Conservation (phyloP, 1,140 invertebrate genomes). For the Riptortus pedestris region DNA sequence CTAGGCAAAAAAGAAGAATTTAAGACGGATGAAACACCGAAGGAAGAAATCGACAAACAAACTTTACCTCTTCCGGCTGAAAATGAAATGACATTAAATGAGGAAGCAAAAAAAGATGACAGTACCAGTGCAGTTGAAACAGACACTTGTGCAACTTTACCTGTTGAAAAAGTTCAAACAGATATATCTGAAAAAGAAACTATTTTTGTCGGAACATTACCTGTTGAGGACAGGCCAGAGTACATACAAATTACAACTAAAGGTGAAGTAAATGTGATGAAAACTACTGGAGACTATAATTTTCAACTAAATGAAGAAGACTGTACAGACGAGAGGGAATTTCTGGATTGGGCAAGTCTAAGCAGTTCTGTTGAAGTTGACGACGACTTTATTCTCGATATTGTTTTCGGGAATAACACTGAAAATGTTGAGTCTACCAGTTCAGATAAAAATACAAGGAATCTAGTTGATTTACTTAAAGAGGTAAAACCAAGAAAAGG, state of each 20-base stretch:
- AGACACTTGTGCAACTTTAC: no score
- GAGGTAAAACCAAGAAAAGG: conserved; percentile 1
- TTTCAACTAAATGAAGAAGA: background rate
- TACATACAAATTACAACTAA: background rate
- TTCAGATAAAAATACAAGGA: background rate
- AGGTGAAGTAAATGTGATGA: background rate
- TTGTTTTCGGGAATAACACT: background rate
- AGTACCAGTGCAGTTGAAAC: background rate
- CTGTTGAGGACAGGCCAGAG: background rate
- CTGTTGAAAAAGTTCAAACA: no score
- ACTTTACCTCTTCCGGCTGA: no score
- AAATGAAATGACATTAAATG: background rate
- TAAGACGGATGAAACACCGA: background rate
- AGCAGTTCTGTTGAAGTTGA: background rate
- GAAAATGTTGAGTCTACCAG: background rate
- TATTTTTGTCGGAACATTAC: background rate
- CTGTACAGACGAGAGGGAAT: background rate
- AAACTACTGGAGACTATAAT: background rate
- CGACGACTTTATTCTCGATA: background rate
- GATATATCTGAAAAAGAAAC: background rate
- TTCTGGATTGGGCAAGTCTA: background rate
- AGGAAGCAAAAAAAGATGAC: background rate
- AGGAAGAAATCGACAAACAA: background rate
- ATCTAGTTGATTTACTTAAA: background rate
- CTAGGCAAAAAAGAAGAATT: background rate